A percentile compares a stretch with the other conserved stretches of the same genome.
Conservation (phyloP, 2,797 vertebrate genomes). For the Crenuchus spilurus region DNA sequence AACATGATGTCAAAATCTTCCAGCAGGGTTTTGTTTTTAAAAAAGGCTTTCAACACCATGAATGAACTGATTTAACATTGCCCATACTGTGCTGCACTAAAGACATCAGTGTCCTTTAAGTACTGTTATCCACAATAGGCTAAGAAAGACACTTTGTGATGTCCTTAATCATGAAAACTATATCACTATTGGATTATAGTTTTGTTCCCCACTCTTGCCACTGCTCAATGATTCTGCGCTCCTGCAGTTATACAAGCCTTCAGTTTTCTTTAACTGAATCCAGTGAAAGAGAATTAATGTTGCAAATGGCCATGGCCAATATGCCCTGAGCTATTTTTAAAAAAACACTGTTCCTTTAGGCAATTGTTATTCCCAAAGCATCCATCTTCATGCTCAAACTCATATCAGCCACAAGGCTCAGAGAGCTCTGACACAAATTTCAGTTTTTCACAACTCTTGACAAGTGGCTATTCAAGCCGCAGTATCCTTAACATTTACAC, state of each 20-base stretch:
- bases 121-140: too few species aligned
- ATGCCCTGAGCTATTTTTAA: background rate
- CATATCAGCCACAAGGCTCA: background rate
- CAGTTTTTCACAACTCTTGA: constrained; percentile 15
- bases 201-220: too few species aligned
- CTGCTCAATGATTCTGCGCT: constrained; percentile 4
- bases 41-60: too few species aligned
- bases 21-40: too few species aligned
- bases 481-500: background rate
- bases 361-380: background rate
- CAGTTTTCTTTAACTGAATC: constrained; percentile 4
- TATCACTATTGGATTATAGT: too few species aligned
- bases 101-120: too few species aligned
- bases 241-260: background rate
- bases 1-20: too few species aligned
- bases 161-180: too few species aligned
- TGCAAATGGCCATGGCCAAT: background rate
- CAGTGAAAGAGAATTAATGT: background rate
- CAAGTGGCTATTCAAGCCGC: background rate
- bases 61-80: too few species aligned
- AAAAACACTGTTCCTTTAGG: background rate
- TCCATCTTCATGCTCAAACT: background rate
- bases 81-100: too few species aligned
- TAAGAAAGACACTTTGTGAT: too few species aligned
- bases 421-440: constrained; percentile 13